Conservation (phyloP, 2,888 invertebrate genomes). For the Netelia melanura region DNA sequence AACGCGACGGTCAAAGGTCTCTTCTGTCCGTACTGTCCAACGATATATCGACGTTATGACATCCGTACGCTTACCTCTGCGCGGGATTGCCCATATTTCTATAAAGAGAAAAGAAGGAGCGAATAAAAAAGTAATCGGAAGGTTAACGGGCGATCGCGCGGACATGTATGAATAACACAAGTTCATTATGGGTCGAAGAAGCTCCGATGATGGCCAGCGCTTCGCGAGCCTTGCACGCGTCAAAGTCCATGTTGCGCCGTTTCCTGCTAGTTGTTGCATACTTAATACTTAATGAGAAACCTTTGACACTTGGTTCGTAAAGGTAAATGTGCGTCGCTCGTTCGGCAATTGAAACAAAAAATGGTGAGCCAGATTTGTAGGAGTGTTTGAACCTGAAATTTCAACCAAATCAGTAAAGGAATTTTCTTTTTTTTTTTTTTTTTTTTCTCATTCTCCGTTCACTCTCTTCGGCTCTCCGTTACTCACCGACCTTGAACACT, state of each 20-base stretch:
- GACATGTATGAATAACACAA: constrained; percentile 29
- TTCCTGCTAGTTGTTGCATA: constrained; percentile 69
- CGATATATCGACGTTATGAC: no score
- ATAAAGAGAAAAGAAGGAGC: no score
- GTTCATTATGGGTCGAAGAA: constrained; percentile 25
- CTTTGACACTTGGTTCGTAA: constrained; percentile 74
- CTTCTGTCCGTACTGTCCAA: no score
- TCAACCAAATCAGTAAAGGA: not conserved
- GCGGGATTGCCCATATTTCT: no score
- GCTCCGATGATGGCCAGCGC: not conserved
- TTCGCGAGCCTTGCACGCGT: not conserved
- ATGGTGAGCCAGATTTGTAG: not conserved
- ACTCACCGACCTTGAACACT: constrained; percentile 14
- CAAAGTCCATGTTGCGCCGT: constrained; percentile 22
- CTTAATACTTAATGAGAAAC: constrained; percentile 77
- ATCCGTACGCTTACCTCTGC: no score
- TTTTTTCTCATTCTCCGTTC: not conserved
- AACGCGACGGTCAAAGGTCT: no score
- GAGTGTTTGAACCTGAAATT: not conserved
- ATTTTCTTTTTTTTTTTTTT: constrained; percentile 1
- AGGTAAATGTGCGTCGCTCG: constrained; percentile 62
- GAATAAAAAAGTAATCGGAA: no score
- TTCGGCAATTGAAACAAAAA: constrained; percentile 17
- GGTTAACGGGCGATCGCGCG: no score
- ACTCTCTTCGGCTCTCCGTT: not conserved